Evolutionary conservation across 2,888 invertebrate species (phyloP).

Genomic region (Habroteleia sp.): DNA sequence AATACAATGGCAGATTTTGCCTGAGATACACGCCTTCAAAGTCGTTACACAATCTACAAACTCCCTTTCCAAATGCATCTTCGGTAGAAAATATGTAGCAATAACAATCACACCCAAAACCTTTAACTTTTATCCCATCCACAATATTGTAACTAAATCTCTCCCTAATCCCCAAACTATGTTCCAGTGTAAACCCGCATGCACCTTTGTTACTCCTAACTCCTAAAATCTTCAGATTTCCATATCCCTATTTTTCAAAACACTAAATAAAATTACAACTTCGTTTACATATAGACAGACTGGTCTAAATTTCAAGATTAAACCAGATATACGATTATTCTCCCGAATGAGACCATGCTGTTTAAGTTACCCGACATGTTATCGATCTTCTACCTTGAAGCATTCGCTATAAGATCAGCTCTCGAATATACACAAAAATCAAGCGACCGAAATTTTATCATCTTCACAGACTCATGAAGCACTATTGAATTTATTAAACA

Average conservation of each 20-base stretch:
- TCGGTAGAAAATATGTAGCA: background rate
- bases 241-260: background rate
- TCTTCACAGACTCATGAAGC: slow-evolving; percentile 10
- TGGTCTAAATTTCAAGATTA: background rate
- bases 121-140: background rate
- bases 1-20: slow-evolving; percentile 1
- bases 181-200: background rate
- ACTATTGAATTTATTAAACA: background rate
- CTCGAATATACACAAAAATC: background rate
- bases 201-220: background rate
- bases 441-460: background rate
- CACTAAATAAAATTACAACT: slow-evolving; percentile 4
- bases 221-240: background rate
- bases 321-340: background rate
- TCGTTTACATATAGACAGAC: background rate
- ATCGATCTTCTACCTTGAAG: background rate
- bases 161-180: background rate
- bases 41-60: background rate
- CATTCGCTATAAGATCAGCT: background rate
- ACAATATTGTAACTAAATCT: background rate
- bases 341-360: background rate
- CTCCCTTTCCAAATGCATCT: background rate
- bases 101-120: background rate
- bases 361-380: background rate
- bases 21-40: slow-evolving; percentile 13